A percentile compares a stretch with the other conserved stretches of the same genome.
These are phyloP conservation scores for Meandrina meandrites DNA, from an alignment of 92 coral and sea anemone species.

Conservation along the genomic window DNA sequence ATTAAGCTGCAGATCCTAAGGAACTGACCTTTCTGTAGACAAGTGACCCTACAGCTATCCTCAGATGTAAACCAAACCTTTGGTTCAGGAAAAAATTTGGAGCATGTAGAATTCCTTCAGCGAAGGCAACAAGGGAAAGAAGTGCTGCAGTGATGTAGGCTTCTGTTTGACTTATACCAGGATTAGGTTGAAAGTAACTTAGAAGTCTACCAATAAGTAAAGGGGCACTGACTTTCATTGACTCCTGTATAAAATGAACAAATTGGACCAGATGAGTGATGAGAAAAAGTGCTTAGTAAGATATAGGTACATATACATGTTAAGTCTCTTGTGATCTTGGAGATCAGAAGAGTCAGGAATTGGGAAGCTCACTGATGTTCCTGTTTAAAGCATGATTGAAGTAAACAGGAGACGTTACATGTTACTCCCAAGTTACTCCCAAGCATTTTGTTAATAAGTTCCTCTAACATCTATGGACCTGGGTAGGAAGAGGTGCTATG, in stretches of 20 bases:
- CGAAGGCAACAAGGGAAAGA: conserved; percentile 54
- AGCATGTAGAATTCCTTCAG: conserved; percentile 63
- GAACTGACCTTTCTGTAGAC: conserved; percentile 85
- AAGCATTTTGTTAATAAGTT: too few relatives aligned
- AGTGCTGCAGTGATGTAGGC: conserved; percentile 69
- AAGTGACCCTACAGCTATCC: conserved; percentile 72
- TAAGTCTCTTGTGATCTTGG: too few relatives aligned
- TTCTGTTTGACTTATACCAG: conserved; percentile 62
- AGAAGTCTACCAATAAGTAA: conserved; percentile 82
- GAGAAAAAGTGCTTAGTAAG: not conserved
- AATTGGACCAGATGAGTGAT: not conserved
- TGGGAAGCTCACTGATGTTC: too few relatives aligned
- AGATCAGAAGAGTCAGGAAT: too few relatives aligned
- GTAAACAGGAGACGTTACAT: too few relatives aligned
- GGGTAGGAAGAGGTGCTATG: too few relatives aligned
- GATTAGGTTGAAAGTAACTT: conserved; percentile 73
- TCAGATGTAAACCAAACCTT: conserved; percentile 81
- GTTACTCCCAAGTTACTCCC: too few relatives aligned
- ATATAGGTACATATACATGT: too few relatives aligned
- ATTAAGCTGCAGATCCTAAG: not conserved
- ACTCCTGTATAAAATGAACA: conserved; percentile 50
- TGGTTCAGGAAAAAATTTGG: conserved; percentile 70
- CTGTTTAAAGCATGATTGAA: too few relatives aligned
- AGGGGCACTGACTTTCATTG: conserved; percentile 65
- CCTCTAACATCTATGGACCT: too few relatives aligned